Base-by-base conservation (phyloP, 2,888 invertebrate species). In the Heteropelma amictum region DNA sequence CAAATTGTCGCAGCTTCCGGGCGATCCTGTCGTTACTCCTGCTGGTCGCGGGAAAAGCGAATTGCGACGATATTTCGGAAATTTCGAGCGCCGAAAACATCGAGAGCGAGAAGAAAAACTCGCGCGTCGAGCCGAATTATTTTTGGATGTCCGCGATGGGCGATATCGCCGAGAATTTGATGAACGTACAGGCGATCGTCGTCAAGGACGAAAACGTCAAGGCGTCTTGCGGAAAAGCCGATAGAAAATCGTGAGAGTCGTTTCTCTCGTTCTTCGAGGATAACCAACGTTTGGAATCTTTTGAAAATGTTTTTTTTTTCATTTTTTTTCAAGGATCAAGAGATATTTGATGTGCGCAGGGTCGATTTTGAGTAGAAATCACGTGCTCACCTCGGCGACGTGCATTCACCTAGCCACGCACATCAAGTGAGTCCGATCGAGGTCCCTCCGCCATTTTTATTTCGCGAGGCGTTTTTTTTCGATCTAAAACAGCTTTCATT, bases 301-400 rank as follows among this genome's bases (percentile, higher is more conserved):
- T n/a, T 38, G 14, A 4, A 10, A 33, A 33, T 3, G 33, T 38
- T 26, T 0, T 26, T 1, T 2, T 49, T 35, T 68, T 38, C 45
- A 61, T 72, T 70, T 30, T 42, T 33, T 60, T 53, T 21, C 70
- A 80, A 82, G 26, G 54, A 65, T 19, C 12, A 69, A 61, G 47
- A 77, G 81, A 61, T 77, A 80, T 68, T 63, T 84, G 45, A 82
- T 83, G 81, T 81, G 85, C 73, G 72, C 68, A 3, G 84, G 80
- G 45, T 83, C 83, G 35, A 83, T 84, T 72, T 42, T 85, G 58
- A 77, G 72, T 51, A 71, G 75, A 26, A 76, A 76, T 74, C 78
- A 76, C 61, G 79, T 86, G 23, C 72, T 82, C 19, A 84, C 84
- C 70, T 83, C 84, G 56, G 83, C 84, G 54, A 77, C 79, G 71